Base-by-base conservation (phyloP, 1,140 invertebrate species). In the Theocolax elegans region DNA sequence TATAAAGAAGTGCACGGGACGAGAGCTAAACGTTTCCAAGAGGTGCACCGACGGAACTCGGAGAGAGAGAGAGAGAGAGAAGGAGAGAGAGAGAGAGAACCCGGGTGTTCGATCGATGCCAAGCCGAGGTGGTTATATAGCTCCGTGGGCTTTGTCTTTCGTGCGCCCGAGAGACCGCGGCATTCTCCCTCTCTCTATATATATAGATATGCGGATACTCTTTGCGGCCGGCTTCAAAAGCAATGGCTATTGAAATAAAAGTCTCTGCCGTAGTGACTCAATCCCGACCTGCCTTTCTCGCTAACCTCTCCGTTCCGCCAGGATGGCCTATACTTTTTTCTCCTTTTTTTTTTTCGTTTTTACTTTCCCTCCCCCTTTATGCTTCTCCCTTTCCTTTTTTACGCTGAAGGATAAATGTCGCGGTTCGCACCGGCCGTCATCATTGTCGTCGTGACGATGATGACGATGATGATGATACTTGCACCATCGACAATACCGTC, bases 201-300 rank as follows among this genome's bases (percentile, higher is more conserved):
- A 25, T 40, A 40, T 65, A 27, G 27, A 29, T 40, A 29, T n/a
- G 4, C 29, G n/a, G 44, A 31, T 1, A 27, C 2, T 42, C 38
- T 25, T 35, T 67, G 56, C 56, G 56, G 42, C 68, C 74, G 73
- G 66, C 73, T 74, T 49, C 63, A 75, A 67, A 78, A 72, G 75
- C 73, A 76, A 77, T 76, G 62, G 74, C 46, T 60, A 75, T 68
- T 75, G 77, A 81, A 81, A 78, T 80, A 80, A 82, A 82, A 80
- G 68, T 68, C 44, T 69, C 59, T 10, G 64, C 67, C 67, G 74
- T 79, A 83, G 81, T 81, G 80, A 81, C 81, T 83, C 80, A 83
- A 82, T 83, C 78, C 78, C 54, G 35, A 60, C 13, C 15, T 31
- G 65, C 67, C 73, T 75, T 63, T 67, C 46, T 70, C 17, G 59